Base-by-base conservation (phyloP, 1,140 invertebrate species). In the Drosophila kikkawai region DNA sequence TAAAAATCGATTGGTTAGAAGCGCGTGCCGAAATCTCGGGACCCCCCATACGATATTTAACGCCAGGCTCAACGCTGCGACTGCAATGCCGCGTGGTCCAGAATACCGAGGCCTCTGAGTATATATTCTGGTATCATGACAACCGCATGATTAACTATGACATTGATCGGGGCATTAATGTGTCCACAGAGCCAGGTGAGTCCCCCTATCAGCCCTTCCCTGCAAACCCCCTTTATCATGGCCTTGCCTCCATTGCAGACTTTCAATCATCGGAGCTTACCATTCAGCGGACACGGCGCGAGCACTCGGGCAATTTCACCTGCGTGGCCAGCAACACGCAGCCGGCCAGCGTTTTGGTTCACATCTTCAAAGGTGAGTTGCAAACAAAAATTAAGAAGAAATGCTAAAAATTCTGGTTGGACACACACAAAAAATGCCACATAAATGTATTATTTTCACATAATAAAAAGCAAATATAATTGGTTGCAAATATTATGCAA, bases 41-140 rank as follows among this genome's bases (percentile, higher is more conserved):
- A 8, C 96, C 96, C 51, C 94, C 95, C 50, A 97, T 98, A 92
- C 97, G 97, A 84, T 97, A 97, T 92, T 95, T 98, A 63, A 97
- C 97, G 82, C 96, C 96, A 45, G 97, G 97, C 5, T 97, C 96
- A 37, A 96, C 96, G 77, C 93, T 98, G 71, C 95, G 96, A 59
- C 94, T 98, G 36, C 95, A 96, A 56, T 98, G 97, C 85, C 94
- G 95, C 48, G 95, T 98, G 9, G 95, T 96, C 79, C 95, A 97
- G 75, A 97, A 96, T 51, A 97, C 97, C 3, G 96, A 97, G 85
- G 95, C 95, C 3, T 96, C 97, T 1, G 95, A 96, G 12, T 98
- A 96, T 90, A 95, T 98, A 41, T 98, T 97, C 94, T 98, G 97
- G 97, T 98, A 97, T 93, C 97, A 98, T 93, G 97, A 97, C 91